Evolutionary conservation across 2,113 vertebrate genomes (phyloP), one percentile per base, ranked within the genome.

Genomic region (Protomyctophum bolini): DNA sequence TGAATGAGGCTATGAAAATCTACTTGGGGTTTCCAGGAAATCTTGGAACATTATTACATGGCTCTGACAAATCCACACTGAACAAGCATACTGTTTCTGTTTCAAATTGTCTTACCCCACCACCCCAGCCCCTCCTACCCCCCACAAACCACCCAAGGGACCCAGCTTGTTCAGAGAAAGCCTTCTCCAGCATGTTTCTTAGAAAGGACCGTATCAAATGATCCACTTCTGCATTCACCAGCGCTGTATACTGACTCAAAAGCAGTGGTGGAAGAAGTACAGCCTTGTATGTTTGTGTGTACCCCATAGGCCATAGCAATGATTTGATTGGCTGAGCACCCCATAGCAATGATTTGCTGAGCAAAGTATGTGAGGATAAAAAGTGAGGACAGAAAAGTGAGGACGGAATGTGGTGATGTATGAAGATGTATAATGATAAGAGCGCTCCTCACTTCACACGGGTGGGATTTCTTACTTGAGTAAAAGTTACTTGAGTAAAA

Each of bases 1-100:
- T 52, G 5, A 70, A 62, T 48, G 15, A 63, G 10, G 15, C 29
- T 55, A 55, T 45, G 6, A 65, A 58, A 55, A 75, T 58, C 10
- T 21, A 9, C 5, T 48, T 10, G 10, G 12, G 58, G 6, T 57
- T 73, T 72, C 49, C 12, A 55, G 52, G 66, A 79, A 51, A 62
- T 65, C 21, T 29, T 46, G 46, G 14, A 52, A 62, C 51, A 52
- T 55, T 47, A 2, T 55, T 47, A 2, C 2, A 0, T 29, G 8
- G 11, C 1, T 12, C 8, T 48, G 15, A 66, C 3, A 62, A 51
- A 63, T 14, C 21, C 45, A 28, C 0, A 33, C 11, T 46, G 1
- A 46, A 41, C 21, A 67, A 46, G 57, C 47, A 12, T 12, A 54
- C 12, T 58, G 3, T 10, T 21, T 50, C 10, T 29, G 15, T 6